These are phyloP conservation scores for Byasa hedistus DNA, from an alignment of 2,888 invertebrate species.

Conservation along the genomic window DNA sequence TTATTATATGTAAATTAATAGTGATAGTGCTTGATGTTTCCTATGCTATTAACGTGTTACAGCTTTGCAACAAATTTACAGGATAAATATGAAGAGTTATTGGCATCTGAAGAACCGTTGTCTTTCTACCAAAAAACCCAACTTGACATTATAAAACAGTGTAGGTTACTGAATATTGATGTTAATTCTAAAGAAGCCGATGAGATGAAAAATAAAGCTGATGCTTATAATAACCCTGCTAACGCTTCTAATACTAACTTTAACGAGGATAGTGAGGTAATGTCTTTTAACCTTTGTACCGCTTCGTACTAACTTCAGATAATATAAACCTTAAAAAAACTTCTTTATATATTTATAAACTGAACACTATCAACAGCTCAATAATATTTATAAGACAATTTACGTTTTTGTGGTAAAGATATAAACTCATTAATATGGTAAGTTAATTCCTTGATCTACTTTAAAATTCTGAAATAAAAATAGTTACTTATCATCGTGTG, in stretches of 20 bases:
- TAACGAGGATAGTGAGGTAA: constrained; percentile 39
- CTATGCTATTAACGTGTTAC: constrained; percentile 29
- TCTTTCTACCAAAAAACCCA: constrained; percentile 74
- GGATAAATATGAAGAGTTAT: constrained; percentile 57
- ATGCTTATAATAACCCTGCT: constrained; percentile 55
- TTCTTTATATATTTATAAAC: no score
- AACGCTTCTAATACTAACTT: constrained; percentile 50
- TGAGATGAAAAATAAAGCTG: constrained; percentile 47
- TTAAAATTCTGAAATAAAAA: no score
- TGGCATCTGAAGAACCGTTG: constrained; percentile 63
- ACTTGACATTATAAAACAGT: constrained; percentile 71
- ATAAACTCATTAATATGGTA: no score
- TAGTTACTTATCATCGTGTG: no score
- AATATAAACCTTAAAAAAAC: neutral
- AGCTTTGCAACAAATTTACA: constrained; percentile 50
- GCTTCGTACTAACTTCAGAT: neutral
- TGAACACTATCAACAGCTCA: no score
- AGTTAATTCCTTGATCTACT: no score
- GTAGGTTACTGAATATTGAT: constrained; percentile 70
- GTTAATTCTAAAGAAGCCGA: constrained; percentile 65
- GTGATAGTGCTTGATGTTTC: constrained; percentile 13
- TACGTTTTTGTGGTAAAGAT: no score
- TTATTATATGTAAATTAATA: constrained; percentile 8
- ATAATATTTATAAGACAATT: no score
- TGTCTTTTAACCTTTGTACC: neutral